These are phyloP conservation scores for Gisinianus flammeolus DNA, from an alignment of 2,888 invertebrate genomes.

Conservation along the genomic window DNA sequence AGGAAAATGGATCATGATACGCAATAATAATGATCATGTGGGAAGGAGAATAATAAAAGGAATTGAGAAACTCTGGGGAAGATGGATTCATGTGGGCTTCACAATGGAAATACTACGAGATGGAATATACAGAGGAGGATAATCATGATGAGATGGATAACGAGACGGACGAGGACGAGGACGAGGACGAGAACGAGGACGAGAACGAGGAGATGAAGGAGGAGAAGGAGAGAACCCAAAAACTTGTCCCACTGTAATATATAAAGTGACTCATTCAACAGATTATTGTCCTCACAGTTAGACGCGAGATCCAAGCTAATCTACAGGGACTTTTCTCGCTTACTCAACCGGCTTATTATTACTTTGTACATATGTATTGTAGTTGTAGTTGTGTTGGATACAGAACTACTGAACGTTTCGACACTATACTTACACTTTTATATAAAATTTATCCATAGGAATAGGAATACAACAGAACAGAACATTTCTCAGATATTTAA, in stretches of 20 bases:
- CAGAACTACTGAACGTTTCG: background rate
- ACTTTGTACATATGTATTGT: background rate
- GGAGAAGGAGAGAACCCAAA: slow-evolving; percentile 8
- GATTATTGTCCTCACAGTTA: slow-evolving; percentile 41
- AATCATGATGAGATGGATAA: slow-evolving; percentile 42
- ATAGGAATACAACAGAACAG: background rate
- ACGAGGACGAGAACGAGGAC: no score
- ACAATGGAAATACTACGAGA: no score
- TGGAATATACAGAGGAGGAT: no score
- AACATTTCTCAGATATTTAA: background rate
- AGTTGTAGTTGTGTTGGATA: background rate
- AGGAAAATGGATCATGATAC: background rate
- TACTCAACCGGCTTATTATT: slow-evolving; percentile 9
- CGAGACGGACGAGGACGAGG: slow-evolving; percentile 36
- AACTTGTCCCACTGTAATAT: slow-evolving; percentile 31
- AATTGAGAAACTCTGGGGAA: slow-evolving; percentile 11
- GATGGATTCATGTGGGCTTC: slow-evolving; percentile 16
- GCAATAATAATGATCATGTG: slow-evolving; percentile 16
- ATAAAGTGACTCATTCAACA: slow-evolving; percentile 42
- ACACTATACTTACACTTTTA: no score
- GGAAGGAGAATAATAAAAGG: slow-evolving; percentile 15
- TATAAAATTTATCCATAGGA: no score
- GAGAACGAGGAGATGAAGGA: slow-evolving; percentile 36
- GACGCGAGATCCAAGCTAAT: slow-evolving; percentile 35
- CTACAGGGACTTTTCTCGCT: slow-evolving; percentile 37